These are phyloP conservation scores for Geotrupes spiniger DNA, from an alignment of 2,888 invertebrate species.

Conservation along the genomic window DNA sequence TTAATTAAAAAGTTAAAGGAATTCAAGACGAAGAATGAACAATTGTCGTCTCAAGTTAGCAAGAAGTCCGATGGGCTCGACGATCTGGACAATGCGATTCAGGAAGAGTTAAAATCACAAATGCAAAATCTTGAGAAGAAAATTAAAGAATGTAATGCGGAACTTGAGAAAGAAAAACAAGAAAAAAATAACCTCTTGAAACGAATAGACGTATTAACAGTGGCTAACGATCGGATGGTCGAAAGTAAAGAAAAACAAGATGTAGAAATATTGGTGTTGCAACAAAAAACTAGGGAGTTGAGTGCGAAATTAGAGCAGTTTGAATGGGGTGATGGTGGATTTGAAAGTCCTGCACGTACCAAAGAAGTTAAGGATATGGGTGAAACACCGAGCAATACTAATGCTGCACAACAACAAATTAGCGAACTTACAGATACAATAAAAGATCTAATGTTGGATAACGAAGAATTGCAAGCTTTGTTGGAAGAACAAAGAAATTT, in stretches of 20 bases:
- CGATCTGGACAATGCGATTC: constrained; percentile 73
- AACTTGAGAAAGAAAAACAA: constrained; percentile 58
- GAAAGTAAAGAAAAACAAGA: constrained; percentile 83
- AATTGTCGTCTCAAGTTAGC: constrained; percentile 53
- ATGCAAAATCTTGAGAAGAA: constrained; percentile 64
- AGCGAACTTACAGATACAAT: constrained; percentile 55
- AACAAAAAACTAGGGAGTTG: constrained; percentile 68
- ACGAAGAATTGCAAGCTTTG: constrained; percentile 58
- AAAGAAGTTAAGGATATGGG: constrained; percentile 3
- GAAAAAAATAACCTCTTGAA: constrained; percentile 70
- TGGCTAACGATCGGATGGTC: constrained; percentile 72
- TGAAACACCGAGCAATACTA: constrained; percentile 6
- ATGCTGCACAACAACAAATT: constrained; percentile 43
- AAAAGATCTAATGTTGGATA: constrained; percentile 60
- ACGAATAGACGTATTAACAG: constrained; percentile 69
- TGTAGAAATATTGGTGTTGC: constrained; percentile 69
- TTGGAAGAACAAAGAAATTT: constrained; percentile 55
- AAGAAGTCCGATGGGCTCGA: constrained; percentile 50
- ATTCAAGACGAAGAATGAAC: constrained; percentile 68
- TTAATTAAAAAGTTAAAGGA: constrained; percentile 82
- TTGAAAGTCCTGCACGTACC: constrained; percentile 21
- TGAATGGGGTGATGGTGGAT: constrained; percentile 51
- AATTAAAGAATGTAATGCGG: constrained; percentile 58
- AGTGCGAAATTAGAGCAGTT: constrained; percentile 62
- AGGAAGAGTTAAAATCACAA: constrained; percentile 75